Evolutionary conservation across 1,140 invertebrate genomes (phyloP).

Genomic region (Neotoxoptera formosana): DNA sequence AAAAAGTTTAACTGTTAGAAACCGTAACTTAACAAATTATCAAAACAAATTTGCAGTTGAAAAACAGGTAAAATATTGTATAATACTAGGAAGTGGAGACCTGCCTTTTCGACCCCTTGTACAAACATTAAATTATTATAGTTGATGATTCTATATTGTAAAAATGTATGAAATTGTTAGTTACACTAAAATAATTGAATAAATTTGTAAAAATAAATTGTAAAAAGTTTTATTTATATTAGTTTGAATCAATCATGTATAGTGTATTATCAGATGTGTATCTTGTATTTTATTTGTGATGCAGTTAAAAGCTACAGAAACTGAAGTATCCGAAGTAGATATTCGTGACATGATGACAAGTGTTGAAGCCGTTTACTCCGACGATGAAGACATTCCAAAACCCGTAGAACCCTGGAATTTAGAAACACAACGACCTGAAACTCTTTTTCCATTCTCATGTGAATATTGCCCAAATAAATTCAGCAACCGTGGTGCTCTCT

Average conservation of each 20-base stretch:
- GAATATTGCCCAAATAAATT: slow-evolving; percentile 61
- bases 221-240: slow-evolving; percentile 15
- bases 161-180: not conserved
- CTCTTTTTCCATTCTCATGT: slow-evolving; percentile 58
- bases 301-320: slow-evolving; percentile 48
- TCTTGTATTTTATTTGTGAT: slow-evolving; percentile 49
- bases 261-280: slow-evolving; percentile 27
- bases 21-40: slow-evolving; percentile 21
- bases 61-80: slow-evolving; percentile 51
- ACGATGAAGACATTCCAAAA: slow-evolving; percentile 58
- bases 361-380: slow-evolving; percentile 61
- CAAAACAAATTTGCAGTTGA: slow-evolving; percentile 45
- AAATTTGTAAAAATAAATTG: slow-evolving; percentile 30
- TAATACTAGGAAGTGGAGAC: slow-evolving; percentile 28
- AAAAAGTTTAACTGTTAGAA: slow-evolving; percentile 24
- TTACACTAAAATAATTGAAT: slow-evolving; percentile 18
- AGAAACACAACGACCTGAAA: slow-evolving; percentile 29
- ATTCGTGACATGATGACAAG: slow-evolving; percentile 59
- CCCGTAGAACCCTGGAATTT: not conserved
- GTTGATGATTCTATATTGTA: slow-evolving; percentile 1
- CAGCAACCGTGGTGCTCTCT: slow-evolving; percentile 60
- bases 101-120: not conserved
- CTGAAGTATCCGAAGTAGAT: slow-evolving; percentile 43
- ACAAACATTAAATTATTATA: slow-evolving; percentile 43
- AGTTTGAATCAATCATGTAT: not conserved